Percentiles rank a stretch among this genome's conserved stretches.
Evolutionary conservation across 2,113 vertebrate genomes (phyloP).

Genomic region (Nyctibius bracteatus): DNA sequence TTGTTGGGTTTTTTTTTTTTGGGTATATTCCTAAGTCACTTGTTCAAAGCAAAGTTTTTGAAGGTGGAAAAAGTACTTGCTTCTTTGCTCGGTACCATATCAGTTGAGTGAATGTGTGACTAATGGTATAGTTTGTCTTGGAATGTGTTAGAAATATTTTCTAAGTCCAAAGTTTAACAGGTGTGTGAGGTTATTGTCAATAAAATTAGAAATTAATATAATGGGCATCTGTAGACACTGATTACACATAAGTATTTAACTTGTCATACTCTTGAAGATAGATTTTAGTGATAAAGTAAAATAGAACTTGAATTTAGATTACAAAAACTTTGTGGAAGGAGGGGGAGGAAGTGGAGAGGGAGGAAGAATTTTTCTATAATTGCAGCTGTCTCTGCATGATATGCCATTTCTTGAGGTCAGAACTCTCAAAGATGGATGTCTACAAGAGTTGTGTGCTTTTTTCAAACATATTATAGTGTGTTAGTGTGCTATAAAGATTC

Average conservation of each 20-base stretch:
- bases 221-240: background rate
- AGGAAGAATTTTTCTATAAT: background rate
- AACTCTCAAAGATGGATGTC: background rate
- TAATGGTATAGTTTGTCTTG: constrained; percentile 20
- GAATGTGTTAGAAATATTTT: constrained; percentile 12
- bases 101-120: constrained; percentile 10
- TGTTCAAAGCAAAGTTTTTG: background rate
- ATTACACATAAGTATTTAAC: background rate
- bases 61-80: background rate
- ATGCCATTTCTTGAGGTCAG: background rate
- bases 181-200: constrained; percentile 15
- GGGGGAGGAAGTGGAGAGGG: background rate
- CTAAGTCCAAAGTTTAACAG: constrained; percentile 47
- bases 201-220: constrained; percentile 3
- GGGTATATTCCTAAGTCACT: background rate
- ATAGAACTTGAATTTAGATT: background rate
- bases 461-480: background rate
- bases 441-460: background rate
- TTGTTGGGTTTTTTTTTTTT: background rate
- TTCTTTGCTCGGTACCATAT: background rate
- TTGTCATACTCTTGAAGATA: background rate
- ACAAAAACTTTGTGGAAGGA: background rate
- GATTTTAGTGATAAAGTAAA: background rate
- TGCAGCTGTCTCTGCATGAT: background rate
- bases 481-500: background rate